Conservation (phyloP, 2,113 vertebrate genomes). For the Arizona elegans region DNA sequence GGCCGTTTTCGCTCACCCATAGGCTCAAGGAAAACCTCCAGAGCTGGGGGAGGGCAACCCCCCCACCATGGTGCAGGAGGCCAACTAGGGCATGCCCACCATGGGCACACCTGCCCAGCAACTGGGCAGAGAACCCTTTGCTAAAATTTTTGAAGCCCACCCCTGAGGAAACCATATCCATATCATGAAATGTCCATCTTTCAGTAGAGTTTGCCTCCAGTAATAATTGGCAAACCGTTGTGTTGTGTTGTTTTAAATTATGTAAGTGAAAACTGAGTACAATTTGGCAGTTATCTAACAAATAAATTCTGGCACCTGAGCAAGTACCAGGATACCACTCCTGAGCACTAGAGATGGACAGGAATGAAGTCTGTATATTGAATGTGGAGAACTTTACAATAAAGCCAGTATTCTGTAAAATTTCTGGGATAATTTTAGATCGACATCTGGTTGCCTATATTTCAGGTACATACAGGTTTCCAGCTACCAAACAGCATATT, state of each 20-base stretch:
- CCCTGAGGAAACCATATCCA: background rate
- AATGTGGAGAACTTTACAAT: background rate
- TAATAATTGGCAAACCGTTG: background rate
- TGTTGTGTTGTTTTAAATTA: background rate
- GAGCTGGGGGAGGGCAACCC: no score
- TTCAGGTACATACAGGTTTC: background rate
- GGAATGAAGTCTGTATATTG: background rate
- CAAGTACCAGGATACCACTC: background rate
- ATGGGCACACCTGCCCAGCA: no score
- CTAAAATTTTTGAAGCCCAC: no score
- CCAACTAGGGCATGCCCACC: no score
- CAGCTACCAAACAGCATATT: background rate
- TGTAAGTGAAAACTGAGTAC: background rate
- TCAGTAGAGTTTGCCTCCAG: background rate
- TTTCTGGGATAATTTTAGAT: background rate
- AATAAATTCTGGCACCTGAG: background rate
- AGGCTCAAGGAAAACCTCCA: no score
- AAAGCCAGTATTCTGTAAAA: background rate
- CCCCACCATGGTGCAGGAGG: no score
- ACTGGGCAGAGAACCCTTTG: no score
- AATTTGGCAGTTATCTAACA: background rate
- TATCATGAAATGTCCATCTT: background rate
- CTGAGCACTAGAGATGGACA: background rate
- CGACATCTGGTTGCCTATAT: background rate
- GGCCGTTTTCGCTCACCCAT: no score